Evolutionary conservation across 2,888 invertebrate genomes (phyloP), one percentile per base, ranked within the genome.

Genomic region (Melitaea athalia): DNA sequence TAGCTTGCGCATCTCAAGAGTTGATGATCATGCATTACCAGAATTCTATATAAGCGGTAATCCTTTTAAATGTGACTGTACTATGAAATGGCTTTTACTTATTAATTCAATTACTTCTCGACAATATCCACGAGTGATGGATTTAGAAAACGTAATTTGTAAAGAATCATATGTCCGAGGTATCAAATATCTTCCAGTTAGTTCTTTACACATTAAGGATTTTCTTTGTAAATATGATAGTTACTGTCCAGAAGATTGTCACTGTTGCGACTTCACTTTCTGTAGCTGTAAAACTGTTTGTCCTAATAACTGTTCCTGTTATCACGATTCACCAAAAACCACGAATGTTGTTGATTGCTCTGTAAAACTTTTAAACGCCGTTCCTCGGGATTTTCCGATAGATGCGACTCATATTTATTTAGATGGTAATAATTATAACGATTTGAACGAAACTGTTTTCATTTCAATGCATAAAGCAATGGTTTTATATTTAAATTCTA

Each of bases 211-310:
- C 72, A 94, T 96, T 57, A 95, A 96, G 78, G 97, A 98, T 84
- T 98, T 98, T 87, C 94, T 98, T 74, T 98, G 98, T 87, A 96
- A 95, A 78, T 98, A 98, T 89, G 96, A 97, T 78, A 95, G 95
- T 45, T 97, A 98, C 84, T 99, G 99, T 86, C 98, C 98, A 79
- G 96, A 97, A 45, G 94, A 97, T 55, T 99, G 99, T 85, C 96
- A 97, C 82, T 99, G 99, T 89, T 99, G 99, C 89, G 98, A 98
- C 85, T 98, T 97, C 87, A 98, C 97, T 86, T 97, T 97, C 72
- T 99, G 99, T 89, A 97, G 98, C 88, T 99, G 99, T 89, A 98
- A 98, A 92, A 97, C 97, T 95, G 96, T 97, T 73, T 99, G 99
- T 82, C 99, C 99, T 7, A 94, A 94, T 76, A 97, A 97, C 82